These are phyloP conservation scores for Onychostruthus taczanowskii DNA, from an alignment of 2,113 vertebrate species.

Conservation along the genomic window DNA sequence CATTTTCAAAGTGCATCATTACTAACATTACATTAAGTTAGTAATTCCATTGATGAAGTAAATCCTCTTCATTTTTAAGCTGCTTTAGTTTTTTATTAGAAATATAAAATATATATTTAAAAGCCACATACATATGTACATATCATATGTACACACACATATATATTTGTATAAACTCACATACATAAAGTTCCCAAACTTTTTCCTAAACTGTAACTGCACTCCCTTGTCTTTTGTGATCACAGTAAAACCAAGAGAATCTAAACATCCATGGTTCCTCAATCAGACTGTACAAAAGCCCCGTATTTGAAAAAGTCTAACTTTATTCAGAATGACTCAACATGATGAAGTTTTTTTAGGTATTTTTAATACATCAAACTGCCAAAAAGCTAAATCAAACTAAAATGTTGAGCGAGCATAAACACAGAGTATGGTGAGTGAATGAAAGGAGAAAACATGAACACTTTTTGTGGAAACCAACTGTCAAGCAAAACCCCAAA, in stretches of 20 bases:
- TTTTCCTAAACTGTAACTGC: neutral
- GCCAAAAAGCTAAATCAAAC: neutral
- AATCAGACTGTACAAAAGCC: neutral
- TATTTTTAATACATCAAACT: neutral
- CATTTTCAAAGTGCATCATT: neutral
- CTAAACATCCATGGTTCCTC: neutral
- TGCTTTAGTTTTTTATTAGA: neutral
- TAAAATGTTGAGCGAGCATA: neutral
- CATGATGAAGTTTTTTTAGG: neutral
- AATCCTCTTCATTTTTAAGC: neutral
- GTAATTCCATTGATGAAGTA: neutral
- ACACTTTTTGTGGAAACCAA: neutral
- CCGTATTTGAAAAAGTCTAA: neutral
- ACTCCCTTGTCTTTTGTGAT: neutral
- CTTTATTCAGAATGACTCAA: neutral
- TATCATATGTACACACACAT: rapidly evolving
- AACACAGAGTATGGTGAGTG: neutral
- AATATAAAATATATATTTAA: neutral
- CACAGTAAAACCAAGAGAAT: neutral
- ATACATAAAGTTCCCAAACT: neutral
- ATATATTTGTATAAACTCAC: neutral
- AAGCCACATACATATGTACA: neutral
- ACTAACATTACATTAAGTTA: neutral
- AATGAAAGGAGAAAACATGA: neutral
- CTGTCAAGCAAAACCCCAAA: neutral